Base-by-base conservation (phyloP, 2,113 vertebrate species). In the Gyps fulvus region DNA sequence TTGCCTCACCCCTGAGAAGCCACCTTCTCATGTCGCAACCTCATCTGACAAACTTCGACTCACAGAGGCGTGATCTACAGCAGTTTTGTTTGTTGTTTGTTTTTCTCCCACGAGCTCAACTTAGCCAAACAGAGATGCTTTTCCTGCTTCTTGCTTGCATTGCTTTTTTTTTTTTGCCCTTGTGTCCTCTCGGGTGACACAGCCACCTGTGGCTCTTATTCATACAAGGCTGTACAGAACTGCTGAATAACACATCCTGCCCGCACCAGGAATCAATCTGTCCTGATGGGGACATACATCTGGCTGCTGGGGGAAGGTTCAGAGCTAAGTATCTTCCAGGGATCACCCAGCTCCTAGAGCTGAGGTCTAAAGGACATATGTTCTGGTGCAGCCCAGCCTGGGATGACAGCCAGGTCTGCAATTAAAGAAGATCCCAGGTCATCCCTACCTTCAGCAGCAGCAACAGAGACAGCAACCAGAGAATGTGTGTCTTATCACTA, bases 361-460 rank as follows among this genome's bases (percentile, higher is more conserved):
- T 55, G 67, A 78, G 38, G 38, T 87, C 83, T 74, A 69, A 71
- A 89, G 79, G 66, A 82, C 10, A 6, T 4, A 8, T 20, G 29
- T 58, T 93, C n/a, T 69, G n/a, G 22, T 74, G 52, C 69, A 88
- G 50, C 79, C 70, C 57, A 76, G 69, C 57, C 73, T 85, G 95
- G 91, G 78, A 86, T 85, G 71, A 54, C 45, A 86, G 86, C 81
- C 96, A 97, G 87, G 55, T 66, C 74, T 94, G 58, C 71, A 90
- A 25, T 59, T 90, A 86, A 89, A 90, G 69, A 66, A 55, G 62
- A 71, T 58, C 84, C 66, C 52, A 65, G 34, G 40, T 91, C 49
- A 65, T 58, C 26, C 17, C 66, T 38, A 36, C 42, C 79, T 83
- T 43, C 22, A 77, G 80, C 63, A 90, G 63, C 59, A 90, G 90